A percentile compares a stretch with the other conserved stretches of the same genome.
phyloP scores from a whole-genome alignment of 1,140 invertebrate species.

The Orius laevigatus region DNA sequence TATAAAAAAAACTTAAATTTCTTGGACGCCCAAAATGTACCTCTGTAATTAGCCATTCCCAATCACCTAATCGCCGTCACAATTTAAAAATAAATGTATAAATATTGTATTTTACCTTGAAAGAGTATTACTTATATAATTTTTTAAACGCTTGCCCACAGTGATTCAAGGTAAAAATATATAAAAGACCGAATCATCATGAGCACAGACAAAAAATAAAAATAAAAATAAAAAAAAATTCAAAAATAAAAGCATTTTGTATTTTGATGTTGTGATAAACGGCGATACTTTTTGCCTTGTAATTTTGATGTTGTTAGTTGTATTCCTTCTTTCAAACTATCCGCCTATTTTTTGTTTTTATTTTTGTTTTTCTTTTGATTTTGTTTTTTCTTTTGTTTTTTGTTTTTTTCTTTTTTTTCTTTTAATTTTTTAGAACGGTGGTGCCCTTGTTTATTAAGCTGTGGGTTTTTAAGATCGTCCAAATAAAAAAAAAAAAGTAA shows the following conservation, averaged over 20 bases:
- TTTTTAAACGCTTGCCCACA: conserved; percentile 4
- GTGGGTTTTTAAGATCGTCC: conserved; percentile 10
- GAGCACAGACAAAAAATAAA: conserved; percentile 1
- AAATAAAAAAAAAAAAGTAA: too few relatives aligned
- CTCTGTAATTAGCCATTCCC: too few relatives aligned
- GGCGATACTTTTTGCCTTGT: neutral
- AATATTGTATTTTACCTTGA: too few relatives aligned
- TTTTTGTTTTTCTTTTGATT: conserved; percentile 8
- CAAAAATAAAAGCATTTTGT: conserved; percentile 1
- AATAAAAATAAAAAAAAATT: conserved; percentile 3
- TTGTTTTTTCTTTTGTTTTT: conserved; percentile 12
- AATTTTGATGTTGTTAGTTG: conserved; percentile 1
- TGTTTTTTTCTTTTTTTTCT: conserved; percentile 13
- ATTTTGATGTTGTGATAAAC: conserved; percentile 6
- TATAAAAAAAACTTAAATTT: too few relatives aligned
- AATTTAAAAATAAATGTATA: too few relatives aligned
- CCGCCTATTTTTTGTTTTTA: conserved; percentile 6
- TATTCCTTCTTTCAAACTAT: conserved; percentile 2
- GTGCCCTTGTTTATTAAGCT: conserved; percentile 17
- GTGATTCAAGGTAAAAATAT: conserved; percentile 9
- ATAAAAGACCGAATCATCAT: neutral
- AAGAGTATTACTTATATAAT: too few relatives aligned
- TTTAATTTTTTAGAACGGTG: conserved; percentile 14
- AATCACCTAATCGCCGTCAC: too few relatives aligned
- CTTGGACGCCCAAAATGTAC: too few relatives aligned